Conservation (phyloP, 1,140 invertebrate species). For the Zophobas morio region DNA sequence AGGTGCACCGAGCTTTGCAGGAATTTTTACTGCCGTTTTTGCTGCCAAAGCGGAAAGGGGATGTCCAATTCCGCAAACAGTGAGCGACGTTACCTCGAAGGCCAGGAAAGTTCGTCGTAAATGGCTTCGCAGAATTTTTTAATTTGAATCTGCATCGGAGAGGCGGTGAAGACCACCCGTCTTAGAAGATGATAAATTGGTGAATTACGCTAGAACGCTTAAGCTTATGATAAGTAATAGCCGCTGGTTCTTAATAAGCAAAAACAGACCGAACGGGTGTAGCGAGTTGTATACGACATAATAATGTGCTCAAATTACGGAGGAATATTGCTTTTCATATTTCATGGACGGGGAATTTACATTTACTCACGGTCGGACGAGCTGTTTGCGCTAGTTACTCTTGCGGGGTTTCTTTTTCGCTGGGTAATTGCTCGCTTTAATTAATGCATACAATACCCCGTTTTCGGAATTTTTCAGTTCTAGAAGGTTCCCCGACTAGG, state of each 20-base stretch:
- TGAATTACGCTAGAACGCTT: constrained; percentile 19
- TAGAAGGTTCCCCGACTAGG: too few species aligned
- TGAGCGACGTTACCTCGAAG: too few species aligned
- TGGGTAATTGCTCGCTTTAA: background rate
- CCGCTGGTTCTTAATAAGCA: constrained; percentile 33
- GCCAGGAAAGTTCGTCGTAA: background rate
- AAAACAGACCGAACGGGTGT: constrained; percentile 31
- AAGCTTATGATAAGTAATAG: constrained; percentile 30
- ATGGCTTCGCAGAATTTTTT: constrained; percentile 1
- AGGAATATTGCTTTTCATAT: constrained; percentile 19
- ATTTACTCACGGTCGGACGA: too few species aligned
- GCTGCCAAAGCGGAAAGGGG: too few species aligned
- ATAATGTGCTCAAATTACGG: constrained; percentile 38
- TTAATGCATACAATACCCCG: too few species aligned
- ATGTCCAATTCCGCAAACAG: too few species aligned
- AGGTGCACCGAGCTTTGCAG: background rate
- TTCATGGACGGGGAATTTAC: too few species aligned
- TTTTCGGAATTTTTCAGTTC: too few species aligned
- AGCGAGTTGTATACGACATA: constrained; percentile 40
- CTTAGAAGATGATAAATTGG: constrained; percentile 17
- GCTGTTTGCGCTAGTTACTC: too few species aligned
- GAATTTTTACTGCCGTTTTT: too few species aligned
- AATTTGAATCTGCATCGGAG: background rate
- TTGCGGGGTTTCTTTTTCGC: background rate
- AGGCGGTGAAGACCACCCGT: constrained; percentile 1